Evolutionary conservation across 2,113 vertebrate genomes (phyloP).

Genomic region (Piprites chloris): DNA sequence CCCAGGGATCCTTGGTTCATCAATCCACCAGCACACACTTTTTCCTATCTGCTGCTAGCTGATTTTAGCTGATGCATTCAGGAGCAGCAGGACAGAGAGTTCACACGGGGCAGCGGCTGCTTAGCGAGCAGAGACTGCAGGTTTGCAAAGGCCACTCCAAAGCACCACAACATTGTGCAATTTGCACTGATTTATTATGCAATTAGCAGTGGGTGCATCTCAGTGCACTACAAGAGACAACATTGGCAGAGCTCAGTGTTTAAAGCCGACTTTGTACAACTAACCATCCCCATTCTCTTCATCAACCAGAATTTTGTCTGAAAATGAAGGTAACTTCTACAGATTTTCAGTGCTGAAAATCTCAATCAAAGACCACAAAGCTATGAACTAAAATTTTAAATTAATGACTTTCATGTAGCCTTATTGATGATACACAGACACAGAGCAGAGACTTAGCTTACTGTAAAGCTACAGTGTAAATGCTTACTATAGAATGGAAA

Average conservation of each 20-base stretch:
- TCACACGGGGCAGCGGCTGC: neutral
- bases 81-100: neutral
- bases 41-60: neutral
- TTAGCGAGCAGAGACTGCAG: neutral
- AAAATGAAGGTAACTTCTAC: neutral
- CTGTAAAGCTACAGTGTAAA: neutral
- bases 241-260: neutral
- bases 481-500: neutral
- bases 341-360: neutral
- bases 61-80: neutral
- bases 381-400: neutral
- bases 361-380: neutral
- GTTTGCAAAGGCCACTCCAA: neutral
- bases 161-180: neutral
- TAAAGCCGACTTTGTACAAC: neutral
- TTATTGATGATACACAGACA: neutral
- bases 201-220: neutral
- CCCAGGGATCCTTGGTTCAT: neutral
- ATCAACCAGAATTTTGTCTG: neutral
- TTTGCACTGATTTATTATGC: conserved; percentile 7
- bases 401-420: neutral
- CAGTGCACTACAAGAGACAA: neutral
- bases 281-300: neutral
- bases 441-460: neutral
- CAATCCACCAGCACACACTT: neutral